Base-by-base conservation (phyloP, 2,888 invertebrate genomes). In the Pyrgus malvae region DNA sequence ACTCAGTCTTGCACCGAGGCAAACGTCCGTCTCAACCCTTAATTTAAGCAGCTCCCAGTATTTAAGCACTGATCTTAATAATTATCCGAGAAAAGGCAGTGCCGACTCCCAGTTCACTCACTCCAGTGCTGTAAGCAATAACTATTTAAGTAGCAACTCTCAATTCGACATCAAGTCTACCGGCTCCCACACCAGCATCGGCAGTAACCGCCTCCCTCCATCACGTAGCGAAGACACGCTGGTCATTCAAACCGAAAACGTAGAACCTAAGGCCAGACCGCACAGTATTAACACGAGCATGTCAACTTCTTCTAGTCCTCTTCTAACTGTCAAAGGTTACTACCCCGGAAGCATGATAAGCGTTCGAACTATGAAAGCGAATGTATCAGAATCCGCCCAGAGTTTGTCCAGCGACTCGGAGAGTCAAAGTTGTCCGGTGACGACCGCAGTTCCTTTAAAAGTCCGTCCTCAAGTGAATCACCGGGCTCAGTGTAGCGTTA, bases 171-270 rank as follows among this genome's bases (percentile, higher is more conserved):
- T 86, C 9, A 85, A 87, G 49, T 84, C 86, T 0, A 70, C 79
- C 5, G 81, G 76, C 45, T 84, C 89, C 41, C 84, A 84, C 70
- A 80, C 70, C 59, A 90, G 78, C 74, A 86, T 79, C 62, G 79
- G 59, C 60, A 91, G 63, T 67, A 86, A 49, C 63, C 90, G 94
- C 25, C 79, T 96, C 45, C 94, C 95, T 3, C 95, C 96, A 0
- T 96, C 96, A 0, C 91, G 95, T 44, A 96, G 96, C 59, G 96
- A 96, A 72, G 96, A 96, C 68, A 95, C 94, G 0, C 79, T 96
- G 4, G 91, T 91, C 0, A 69, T 86, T 0, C 82, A 90, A 64
- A 83, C 83, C 56, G 83, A 88, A 59, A 85, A 70, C 46, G 65
- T 76, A 0, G 76, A 85, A 64, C 70, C 90, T 0, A 92, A 92